Base-by-base conservation (phyloP, 2,888 invertebrate species). In the Sarcophaga variegata region DNA sequence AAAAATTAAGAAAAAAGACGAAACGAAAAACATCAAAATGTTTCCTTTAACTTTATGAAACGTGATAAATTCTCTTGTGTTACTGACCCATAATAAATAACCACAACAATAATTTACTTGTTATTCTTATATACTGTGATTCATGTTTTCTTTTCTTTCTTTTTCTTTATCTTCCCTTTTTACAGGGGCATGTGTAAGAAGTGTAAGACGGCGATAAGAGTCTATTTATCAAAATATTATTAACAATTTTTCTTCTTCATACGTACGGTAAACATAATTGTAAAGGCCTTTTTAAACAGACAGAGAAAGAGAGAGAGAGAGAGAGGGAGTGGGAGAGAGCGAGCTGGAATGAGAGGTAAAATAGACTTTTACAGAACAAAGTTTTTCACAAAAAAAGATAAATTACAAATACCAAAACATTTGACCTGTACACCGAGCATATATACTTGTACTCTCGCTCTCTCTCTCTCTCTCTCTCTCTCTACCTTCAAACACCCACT, bases 141-240 rank as follows among this genome's bases (percentile, higher is more conserved):
- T 22, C 45, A 6, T 22, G 45, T 63, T 62, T 47, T 49, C 11
- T 22, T n/a, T 25, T 62, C 22, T 12, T 62, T 4, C 17, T 62
- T 12, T 4, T 37, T 6, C 8, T 22, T 22, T 22, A 1, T 1
- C 5, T 5, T 25, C 12, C 63, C 5, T 64, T 25, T 27, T 17
- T 25, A 27, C n/a, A 27, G 25, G 11, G 11, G 10, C 1, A 64
- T 27, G 27, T n/a, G 25, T 25, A 37, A 37, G 37, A 37, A 37
- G 8, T 37, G 12, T 11, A 45, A 27, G 20, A 49, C 27, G 14
- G n/a, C 11, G 47, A 66, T 70, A 8, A 64, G 17, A 20, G 47
- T 59, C 69, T 17, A 74, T 83, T 79, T 66, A 86, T 83, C 77
- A 82, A 83, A 83, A 77, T 77, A 60, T 70, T 22, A 86, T 70